A percentile compares a stretch with the other conserved stretches of the same genome.
Conservation (phyloP, 2,888 invertebrate genomes). For the Carcina quercana region DNA sequence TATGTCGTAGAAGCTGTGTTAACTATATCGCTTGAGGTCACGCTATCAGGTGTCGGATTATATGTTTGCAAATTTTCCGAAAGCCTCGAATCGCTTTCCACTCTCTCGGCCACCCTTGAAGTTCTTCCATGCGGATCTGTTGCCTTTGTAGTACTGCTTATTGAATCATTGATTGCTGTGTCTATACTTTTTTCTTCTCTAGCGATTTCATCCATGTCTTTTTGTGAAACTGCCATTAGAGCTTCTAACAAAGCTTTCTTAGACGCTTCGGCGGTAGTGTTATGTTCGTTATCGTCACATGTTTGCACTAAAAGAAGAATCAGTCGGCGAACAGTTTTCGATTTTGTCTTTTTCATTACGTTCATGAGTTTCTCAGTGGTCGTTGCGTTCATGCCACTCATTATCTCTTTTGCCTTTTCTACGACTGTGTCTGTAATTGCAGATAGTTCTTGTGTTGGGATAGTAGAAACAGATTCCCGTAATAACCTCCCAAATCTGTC, state of each 20-base stretch:
- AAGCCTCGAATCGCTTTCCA: slow-evolving; percentile 32
- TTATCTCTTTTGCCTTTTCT: slow-evolving; percentile 83
- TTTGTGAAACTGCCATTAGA: slow-evolving; percentile 77
- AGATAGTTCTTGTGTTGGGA: slow-evolving; percentile 73
- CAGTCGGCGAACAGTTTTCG: slow-evolving; percentile 82
- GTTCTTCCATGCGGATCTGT: slow-evolving; percentile 37
- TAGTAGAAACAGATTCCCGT: slow-evolving; percentile 53
- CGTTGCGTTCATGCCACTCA: slow-evolving; percentile 83
- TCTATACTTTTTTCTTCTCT: slow-evolving; percentile 46
- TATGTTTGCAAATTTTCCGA: slow-evolving; percentile 49
- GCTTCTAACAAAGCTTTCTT: slow-evolving; percentile 81
- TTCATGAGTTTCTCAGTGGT: slow-evolving; percentile 83
- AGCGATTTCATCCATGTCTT: slow-evolving; percentile 66
- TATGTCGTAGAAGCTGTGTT: slow-evolving; percentile 43
- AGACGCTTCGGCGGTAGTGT: slow-evolving; percentile 81
- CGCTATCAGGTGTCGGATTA: slow-evolving; percentile 39
- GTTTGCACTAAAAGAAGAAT: slow-evolving; percentile 85
- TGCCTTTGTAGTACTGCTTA: slow-evolving; percentile 32
- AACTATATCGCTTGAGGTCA: slow-evolving; percentile 27
- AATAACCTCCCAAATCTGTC: slow-evolving; percentile 49
- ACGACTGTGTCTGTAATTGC: slow-evolving; percentile 79
- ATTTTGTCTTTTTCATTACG: slow-evolving; percentile 88
- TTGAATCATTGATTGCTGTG: slow-evolving; percentile 30
- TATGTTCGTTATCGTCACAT: slow-evolving; percentile 82
- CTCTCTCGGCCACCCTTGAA: slow-evolving; percentile 28